Evolutionary conservation across 1,140 invertebrate species (phyloP), one percentile per base, ranked within the genome.

Genomic region (Euura saliciscinereae): DNA sequence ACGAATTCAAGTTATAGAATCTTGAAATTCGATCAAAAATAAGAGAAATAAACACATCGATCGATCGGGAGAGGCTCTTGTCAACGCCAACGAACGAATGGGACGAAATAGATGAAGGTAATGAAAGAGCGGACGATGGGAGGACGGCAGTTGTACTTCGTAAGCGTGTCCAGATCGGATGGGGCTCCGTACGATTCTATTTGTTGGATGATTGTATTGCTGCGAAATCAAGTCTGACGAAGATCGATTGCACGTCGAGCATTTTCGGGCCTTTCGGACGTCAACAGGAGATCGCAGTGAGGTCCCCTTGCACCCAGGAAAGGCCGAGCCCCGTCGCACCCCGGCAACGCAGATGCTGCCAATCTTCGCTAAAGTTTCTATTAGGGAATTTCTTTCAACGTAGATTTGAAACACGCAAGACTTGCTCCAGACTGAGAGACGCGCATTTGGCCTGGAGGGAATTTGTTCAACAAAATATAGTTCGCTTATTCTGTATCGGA

Each of bases 141-240:
- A n/a, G 51, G 13, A 59, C 10, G 84, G 78, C 85, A 83, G 83
- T 86, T 83, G 82, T 79, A 76, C 75, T 80, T 77, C 77, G 78
- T 81, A 79, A 82, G 79, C 80, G 80, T 78, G 81, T 78, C 79
- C 74, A 76, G 80, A 74, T 51, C 74, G 51, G 69, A 73, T 72
- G 68, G 77, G 75, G 80, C 79, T 80, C 78, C 76, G 79, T 80
- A 86, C 85, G 84, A 85, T 87, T 86, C 84, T 86, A 87, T 87
- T 87, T 86, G 86, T 85, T 86, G 85, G 85, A 81, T 86, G 85
- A 86, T 86, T 85, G 86, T 86, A 83, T 81, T 82, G 84, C 82
- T 86, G 80, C 85, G 84, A 87, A 87, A 87, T 87, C 86, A 85
- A 86, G 84, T 84, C 85, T 87, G 86, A 86, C 85, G 85, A 87